phyloP scores from a whole-genome alignment of 2,797 vertebrate genomes.

The Thamnophis elegans region DNA sequence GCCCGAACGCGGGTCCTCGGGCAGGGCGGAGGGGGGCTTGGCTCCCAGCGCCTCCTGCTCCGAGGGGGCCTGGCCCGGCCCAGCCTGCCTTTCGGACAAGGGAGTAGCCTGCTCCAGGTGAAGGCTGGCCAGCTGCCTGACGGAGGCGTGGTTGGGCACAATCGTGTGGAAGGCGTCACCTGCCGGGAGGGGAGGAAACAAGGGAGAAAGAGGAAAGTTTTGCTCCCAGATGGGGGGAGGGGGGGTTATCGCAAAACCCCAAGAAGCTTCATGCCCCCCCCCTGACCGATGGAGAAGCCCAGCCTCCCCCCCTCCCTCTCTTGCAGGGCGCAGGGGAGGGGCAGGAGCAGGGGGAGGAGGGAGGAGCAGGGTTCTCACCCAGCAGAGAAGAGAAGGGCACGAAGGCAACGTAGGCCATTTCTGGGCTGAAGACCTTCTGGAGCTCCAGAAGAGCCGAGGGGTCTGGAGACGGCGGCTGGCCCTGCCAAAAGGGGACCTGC shows the following conservation, averaged over 20 bases:
- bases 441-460: constrained; percentile 83
- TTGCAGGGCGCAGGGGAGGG: neutral
- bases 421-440: constrained; percentile 89
- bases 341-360: rapidly evolving
- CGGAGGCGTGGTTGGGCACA: constrained; percentile 85
- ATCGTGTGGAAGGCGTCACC: constrained; percentile 86
- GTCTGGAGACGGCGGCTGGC: constrained; percentile 74
- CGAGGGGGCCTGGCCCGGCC: neutral
- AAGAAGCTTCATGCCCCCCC: too few species aligned
- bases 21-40: constrained; percentile 67
- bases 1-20: constrained; percentile 79
- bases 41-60: constrained; percentile 58
- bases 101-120: constrained; percentile 84
- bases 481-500: neutral
- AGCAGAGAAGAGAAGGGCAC: constrained; percentile 94
- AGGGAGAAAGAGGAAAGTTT: neutral
- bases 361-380: constrained; percentile 69
- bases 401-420: constrained; percentile 95
- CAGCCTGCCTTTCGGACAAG: constrained; percentile 39
- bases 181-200: constrained; percentile 51
- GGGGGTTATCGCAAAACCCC: neutral
- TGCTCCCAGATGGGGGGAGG: neutral
- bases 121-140: constrained; percentile 85
- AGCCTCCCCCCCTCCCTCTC: neutral
- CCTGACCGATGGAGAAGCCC: neutral